A percentile compares a stretch with the other conserved stretches of the same genome.
Evolutionary conservation across 2,797 vertebrate species (phyloP).

Genomic region (Spondyliosoma cantharus): DNA sequence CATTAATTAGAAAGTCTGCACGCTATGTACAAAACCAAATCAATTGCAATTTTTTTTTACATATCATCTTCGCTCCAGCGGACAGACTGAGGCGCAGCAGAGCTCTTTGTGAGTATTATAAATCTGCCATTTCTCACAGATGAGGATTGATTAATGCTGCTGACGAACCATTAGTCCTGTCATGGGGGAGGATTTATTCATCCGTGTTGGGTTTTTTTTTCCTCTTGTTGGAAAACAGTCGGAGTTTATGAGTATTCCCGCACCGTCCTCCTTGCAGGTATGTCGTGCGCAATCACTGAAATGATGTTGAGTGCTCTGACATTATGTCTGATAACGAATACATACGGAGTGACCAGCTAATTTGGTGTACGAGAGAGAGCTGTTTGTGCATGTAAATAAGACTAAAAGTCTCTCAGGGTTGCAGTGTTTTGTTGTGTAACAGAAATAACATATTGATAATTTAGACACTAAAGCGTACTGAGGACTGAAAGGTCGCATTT

Average conservation of each 20-base stretch:
- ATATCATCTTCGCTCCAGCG: constrained; percentile 37
- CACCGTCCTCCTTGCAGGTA: constrained; percentile 31
- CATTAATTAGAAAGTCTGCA: constrained; percentile 29
- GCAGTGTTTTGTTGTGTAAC: neutral
- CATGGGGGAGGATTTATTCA: constrained; percentile 50
- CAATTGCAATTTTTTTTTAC: constrained; percentile 58
- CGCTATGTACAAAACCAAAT: constrained; percentile 41
- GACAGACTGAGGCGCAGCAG: constrained; percentile 47
- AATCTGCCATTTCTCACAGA: constrained; percentile 61
- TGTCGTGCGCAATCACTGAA: constrained; percentile 46
- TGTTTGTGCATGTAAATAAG: constrained; percentile 23
- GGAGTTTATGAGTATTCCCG: constrained; percentile 59
- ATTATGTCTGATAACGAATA: constrained; percentile 44
- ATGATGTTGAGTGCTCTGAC: constrained; percentile 46
- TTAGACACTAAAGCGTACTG: neutral
- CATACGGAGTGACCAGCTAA: constrained; percentile 37
- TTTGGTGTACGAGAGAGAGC: constrained; percentile 22
- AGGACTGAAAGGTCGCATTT: neutral
- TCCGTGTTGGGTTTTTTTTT: constrained; percentile 35
- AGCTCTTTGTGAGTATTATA: constrained; percentile 44
- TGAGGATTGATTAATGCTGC: constrained; percentile 72
- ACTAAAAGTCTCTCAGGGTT: neutral
- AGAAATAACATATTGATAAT: neutral
- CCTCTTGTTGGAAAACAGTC: constrained; percentile 49
- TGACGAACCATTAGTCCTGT: constrained; percentile 62